Percentiles rank a stretch among this genome's conserved stretches.
Conservation (phyloP, 2,888 invertebrate genomes). For the Axea sp. region DNA sequence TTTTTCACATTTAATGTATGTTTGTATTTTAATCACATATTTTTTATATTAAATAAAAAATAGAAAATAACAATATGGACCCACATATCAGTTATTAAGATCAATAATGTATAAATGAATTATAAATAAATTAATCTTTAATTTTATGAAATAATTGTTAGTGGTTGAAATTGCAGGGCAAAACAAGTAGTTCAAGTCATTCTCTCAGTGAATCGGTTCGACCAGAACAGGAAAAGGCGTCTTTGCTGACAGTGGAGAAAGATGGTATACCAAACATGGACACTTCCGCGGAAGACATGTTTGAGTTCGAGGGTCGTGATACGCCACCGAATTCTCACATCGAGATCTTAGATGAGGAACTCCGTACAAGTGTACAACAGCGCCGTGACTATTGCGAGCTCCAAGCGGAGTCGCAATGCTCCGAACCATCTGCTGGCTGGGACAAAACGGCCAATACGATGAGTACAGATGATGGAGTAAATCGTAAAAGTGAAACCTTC, state of each 20-base stretch:
- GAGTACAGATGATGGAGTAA: conserved; percentile 71
- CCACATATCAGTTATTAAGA: too few relatives aligned
- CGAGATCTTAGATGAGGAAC: conserved; percentile 69
- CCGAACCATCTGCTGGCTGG: conserved; percentile 73
- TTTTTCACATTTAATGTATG: too few relatives aligned
- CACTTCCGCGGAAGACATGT: conserved; percentile 71
- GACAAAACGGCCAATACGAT: conserved; percentile 74
- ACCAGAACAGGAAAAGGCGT: conserved; percentile 59
- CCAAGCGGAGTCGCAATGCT: conserved; percentile 65
- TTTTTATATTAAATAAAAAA: too few relatives aligned
- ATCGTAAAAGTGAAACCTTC: conserved; percentile 76
- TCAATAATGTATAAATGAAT: too few relatives aligned
- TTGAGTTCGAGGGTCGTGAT: conserved; percentile 73
- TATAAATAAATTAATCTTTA: too few relatives aligned
- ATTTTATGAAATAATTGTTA: too few relatives aligned
- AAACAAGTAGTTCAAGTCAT: conserved; percentile 73
- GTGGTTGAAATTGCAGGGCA: conserved; percentile 58
- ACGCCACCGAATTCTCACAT: conserved; percentile 78
- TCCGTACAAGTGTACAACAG: conserved; percentile 67
- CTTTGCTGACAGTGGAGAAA: conserved; percentile 17
- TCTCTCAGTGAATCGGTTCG: conserved; percentile 72
- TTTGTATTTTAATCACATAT: too few relatives aligned
- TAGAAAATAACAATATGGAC: too few relatives aligned
- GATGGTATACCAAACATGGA: conserved; percentile 69
- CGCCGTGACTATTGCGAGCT: conserved; percentile 70